A percentile compares a stretch with the other conserved stretches of the same genome.
Evolutionary conservation across 2,113 vertebrate species (phyloP).

Genomic region (Epinephelus moara): DNA sequence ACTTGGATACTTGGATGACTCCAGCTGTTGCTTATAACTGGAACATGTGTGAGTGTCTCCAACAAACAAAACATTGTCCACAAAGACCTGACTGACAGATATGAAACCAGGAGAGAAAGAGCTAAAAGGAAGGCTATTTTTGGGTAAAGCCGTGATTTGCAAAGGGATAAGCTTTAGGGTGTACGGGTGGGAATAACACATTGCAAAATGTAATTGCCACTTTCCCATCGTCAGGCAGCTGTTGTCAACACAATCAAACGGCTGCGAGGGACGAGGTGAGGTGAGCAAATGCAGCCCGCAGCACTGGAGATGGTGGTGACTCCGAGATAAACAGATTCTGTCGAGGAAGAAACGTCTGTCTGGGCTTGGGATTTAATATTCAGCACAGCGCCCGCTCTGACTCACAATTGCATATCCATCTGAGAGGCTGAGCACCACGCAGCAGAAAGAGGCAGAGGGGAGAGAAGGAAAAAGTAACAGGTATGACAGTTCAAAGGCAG

Average conservation of each 20-base stretch:
- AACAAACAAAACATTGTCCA: conserved; percentile 10
- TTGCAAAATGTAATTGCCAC: conserved; percentile 74
- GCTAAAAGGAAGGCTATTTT: conserved; percentile 52
- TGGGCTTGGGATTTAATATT: conserved; percentile 74
- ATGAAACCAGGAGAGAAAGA: background rate
- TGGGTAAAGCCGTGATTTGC: conserved; percentile 25
- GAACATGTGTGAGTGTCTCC: background rate
- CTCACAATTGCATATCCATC: conserved; percentile 69
- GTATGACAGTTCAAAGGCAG: conserved; percentile 68
- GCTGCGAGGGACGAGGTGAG: conserved; percentile 58
- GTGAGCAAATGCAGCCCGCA: conserved; percentile 59
- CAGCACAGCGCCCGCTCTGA: conserved; percentile 59
- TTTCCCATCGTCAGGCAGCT: conserved; percentile 65
- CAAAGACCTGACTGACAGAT: conserved; percentile 8
- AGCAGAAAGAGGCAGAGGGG: conserved; percentile 46
- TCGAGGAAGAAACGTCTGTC: conserved; percentile 62
- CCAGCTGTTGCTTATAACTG: background rate
- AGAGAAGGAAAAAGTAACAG: conserved; percentile 43
- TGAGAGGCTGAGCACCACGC: conserved; percentile 47
- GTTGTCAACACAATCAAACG: conserved; percentile 76
- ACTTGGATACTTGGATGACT: background rate
- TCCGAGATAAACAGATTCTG: conserved; percentile 70
- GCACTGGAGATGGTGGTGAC: conserved; percentile 61
- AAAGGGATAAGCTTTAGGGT: conserved; percentile 43
- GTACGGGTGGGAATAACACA: conserved; percentile 56